A percentile compares a stretch with the other conserved stretches of the same genome.
Evolutionary conservation across 2,113 vertebrate genomes (phyloP).

Genomic region (Peromyscus polionotus): DNA sequence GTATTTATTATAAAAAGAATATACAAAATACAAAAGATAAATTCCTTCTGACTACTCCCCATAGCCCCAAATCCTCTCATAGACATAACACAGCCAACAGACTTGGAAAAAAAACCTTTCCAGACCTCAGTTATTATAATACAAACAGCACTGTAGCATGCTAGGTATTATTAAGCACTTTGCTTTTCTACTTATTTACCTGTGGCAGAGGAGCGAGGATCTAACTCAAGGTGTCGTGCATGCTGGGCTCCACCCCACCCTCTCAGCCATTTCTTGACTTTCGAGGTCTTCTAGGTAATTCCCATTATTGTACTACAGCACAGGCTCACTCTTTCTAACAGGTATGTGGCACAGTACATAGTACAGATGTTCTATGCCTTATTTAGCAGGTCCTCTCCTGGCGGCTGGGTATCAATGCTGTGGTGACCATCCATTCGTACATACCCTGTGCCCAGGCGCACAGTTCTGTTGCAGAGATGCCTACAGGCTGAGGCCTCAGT

Average conservation of each 20-base stretch:
- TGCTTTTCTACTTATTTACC: neutral
- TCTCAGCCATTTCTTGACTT: neutral
- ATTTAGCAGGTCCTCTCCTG: neutral
- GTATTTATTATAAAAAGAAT: slow-evolving; percentile 3
- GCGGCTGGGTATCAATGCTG: neutral
- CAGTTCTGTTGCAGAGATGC: neutral
- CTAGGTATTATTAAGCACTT: neutral
- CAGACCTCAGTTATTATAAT: neutral
- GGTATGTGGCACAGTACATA: neutral
- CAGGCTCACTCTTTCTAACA: neutral
- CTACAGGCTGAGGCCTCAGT: neutral
- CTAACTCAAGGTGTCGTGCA: neutral
- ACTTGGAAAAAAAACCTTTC: slow-evolving; percentile 26
- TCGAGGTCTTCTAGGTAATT: neutral
- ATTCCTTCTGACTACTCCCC: neutral
- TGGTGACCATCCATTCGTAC: neutral
- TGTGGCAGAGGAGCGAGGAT: neutral
- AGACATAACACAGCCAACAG: neutral
- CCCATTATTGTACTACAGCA: neutral
- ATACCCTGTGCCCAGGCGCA: neutral
- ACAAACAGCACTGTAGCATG: neutral
- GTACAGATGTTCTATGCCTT: neutral
- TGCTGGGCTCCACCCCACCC: neutral
- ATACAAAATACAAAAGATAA: slow-evolving; percentile 32
- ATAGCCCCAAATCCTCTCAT: neutral